Conservation (phyloP, 2,797 vertebrate genomes). For the Crocodylus rhombifer region DNA sequence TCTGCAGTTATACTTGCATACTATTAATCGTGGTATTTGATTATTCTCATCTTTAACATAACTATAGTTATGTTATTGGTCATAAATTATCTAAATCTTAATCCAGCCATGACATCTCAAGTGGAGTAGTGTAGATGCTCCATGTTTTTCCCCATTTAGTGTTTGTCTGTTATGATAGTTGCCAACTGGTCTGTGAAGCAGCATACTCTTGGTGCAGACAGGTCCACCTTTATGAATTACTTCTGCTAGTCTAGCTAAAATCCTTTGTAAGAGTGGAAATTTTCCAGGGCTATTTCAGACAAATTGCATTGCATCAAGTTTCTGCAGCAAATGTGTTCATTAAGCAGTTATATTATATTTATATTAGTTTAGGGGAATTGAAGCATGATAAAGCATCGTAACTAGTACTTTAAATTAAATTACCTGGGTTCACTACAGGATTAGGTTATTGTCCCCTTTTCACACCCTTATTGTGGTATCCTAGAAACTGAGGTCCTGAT, state of each 20-base stretch:
- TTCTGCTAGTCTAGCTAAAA: not conserved
- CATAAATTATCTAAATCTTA: conserved; percentile 23
- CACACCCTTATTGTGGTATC: not conserved
- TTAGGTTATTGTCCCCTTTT: not conserved
- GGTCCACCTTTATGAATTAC: not conserved
- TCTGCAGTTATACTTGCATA: not conserved
- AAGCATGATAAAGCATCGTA: not conserved
- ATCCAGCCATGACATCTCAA: not conserved
- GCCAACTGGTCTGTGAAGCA: not conserved
- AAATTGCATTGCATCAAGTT: not conserved
- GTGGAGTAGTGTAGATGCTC: not conserved
- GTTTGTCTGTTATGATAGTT: not conserved
- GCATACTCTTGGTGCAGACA: not conserved
- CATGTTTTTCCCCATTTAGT: not conserved
- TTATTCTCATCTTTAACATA: not conserved
- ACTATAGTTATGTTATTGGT: conserved; percentile 20
- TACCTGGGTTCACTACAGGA: not conserved
- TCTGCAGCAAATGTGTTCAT: not conserved
- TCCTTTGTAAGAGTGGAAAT: accelerated
- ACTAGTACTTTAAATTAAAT: not conserved
- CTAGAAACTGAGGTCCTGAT: not conserved
- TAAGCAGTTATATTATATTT: not conserved
- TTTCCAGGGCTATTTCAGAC: not conserved
- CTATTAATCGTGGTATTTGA: not conserved
- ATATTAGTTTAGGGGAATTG: not conserved